Evolutionary conservation across 2,797 vertebrate species (phyloP).

Genomic region (Myotis daubentonii): DNA sequence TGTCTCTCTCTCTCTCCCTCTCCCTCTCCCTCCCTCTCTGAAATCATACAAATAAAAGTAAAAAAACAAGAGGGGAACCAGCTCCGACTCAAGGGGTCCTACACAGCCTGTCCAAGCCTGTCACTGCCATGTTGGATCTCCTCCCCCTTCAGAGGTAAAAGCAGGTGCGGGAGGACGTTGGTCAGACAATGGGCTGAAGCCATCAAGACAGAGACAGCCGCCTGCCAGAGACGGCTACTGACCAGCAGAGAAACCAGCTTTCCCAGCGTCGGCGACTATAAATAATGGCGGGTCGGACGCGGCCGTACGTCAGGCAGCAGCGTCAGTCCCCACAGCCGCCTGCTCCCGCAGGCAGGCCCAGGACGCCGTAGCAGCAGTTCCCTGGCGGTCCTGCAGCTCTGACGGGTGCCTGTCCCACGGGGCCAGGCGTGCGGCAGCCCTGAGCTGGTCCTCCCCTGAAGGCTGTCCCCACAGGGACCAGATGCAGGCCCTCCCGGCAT

Average conservation of each 20-base stretch:
- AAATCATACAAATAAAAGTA: no score
- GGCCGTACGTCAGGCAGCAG: not conserved
- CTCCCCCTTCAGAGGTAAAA: not conserved
- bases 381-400: not conserved
- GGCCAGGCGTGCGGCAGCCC: accelerated
- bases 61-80: not conserved
- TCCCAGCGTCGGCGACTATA: not conserved
- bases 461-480: not conserved
- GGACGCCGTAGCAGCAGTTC: not conserved
- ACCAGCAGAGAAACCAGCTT: conserved; percentile 16
- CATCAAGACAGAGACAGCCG: conserved; percentile 2
- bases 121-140: not conserved
- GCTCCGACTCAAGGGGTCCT: not conserved
- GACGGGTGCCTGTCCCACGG: not conserved
- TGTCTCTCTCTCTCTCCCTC: no score
- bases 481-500: not conserved
- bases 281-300: not conserved
- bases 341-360: not conserved
- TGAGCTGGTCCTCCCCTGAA: not conserved
- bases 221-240: not conserved
- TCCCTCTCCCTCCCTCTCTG: no score
- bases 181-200: conserved; percentile 52
- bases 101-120: not conserved
- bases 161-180: not conserved
- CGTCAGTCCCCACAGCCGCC: not conserved